These are phyloP conservation scores for Myotis davidii DNA, from an alignment of 2,113 vertebrate genomes.

Conservation along the genomic window DNA sequence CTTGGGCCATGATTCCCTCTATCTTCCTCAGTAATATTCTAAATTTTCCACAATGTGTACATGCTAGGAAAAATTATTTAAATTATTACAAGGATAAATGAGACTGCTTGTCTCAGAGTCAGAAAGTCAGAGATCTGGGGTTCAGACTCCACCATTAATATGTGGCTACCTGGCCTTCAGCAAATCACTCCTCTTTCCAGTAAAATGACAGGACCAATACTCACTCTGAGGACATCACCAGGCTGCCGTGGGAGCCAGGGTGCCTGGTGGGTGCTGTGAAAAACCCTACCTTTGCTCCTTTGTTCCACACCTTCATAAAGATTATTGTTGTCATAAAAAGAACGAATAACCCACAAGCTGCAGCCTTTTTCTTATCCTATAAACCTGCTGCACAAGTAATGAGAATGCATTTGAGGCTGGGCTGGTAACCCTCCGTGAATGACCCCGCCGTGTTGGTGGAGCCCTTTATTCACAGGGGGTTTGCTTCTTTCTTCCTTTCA, in stretches of 20 bases:
- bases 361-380: conserved; percentile 18
- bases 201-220: background rate
- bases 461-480: background rate
- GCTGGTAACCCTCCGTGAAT: conserved; percentile 15
- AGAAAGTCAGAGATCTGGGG: background rate
- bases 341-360: background rate
- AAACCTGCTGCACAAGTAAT: background rate
- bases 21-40: conserved; percentile 20
- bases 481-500: background rate
- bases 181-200: background rate
- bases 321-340: conserved; percentile 25
- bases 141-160: background rate
- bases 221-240: background rate
- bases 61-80: background rate
- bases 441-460: background rate
- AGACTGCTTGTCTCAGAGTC: background rate
- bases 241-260: background rate
- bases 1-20: background rate
- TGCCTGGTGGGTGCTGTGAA: background rate
- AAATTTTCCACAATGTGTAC: background rate
- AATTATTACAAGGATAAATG: conserved; percentile 21
- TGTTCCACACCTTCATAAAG: background rate
- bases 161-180: background rate
- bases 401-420: background rate
- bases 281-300: background rate